Base-by-base conservation (phyloP, 64 coral and sea anemone species). In the Acropora yongei region DNA sequence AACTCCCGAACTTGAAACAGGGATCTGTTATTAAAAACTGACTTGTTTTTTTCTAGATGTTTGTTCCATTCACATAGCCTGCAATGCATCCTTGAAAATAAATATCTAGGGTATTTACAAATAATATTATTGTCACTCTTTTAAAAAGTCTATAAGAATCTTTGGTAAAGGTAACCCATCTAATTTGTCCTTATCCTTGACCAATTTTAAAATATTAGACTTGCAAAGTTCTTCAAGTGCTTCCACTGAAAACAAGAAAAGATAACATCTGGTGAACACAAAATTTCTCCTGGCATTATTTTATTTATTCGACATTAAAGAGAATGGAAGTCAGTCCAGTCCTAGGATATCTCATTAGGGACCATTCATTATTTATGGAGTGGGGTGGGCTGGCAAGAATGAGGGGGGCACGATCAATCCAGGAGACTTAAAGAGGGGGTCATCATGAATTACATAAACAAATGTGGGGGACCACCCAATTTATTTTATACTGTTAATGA, bases 91-190 rank as follows among this genome's bases (percentile, higher is more conserved):
- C 13, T 78, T 47, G 14, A 78, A 47, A 6, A 78, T 78, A 78
- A 78, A 78, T 78, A 78, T 78, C 75, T 78, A 58, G 72, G 16
- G 44, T 85, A 72, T 45, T 44, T 69, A 85, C 44, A 49, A 49
- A 30, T 45, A 45, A 16, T 30, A 55, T 55, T 55, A 55, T 55
- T 5, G 10, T 48, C 19, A 85, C 42, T 85, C 82, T 85, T 93
- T 91, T 49, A 97, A 76, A 91, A 90, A 97, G 49, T 97, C 95
- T 97, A 83, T 95, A 40, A 99, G 41, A 89, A 88, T 74, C 43
- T 79, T 80, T 53, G 97, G 97, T 49, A 99, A 67, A 49, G 91
- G 88, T 73, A 98, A 92, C 77, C 93, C 68, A 44, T 93, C 88
- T 57, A 93, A 68, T 45, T 96, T 51, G 1, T 89, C 86, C 14